phyloP scores from a whole-genome alignment of 2,888 invertebrate species.

The Cataglyphis rosenhaueri region DNA sequence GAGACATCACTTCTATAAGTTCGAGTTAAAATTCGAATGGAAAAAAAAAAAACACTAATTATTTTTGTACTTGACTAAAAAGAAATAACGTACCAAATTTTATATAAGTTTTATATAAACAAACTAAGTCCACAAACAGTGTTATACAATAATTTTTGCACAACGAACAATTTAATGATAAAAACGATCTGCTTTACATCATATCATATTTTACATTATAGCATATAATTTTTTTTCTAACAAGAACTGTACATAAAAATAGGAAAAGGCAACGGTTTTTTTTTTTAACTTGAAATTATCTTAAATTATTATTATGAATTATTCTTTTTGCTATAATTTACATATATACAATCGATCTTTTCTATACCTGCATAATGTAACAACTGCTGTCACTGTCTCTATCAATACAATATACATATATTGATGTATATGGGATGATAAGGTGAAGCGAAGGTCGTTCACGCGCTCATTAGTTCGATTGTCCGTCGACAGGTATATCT shows the following conservation, averaged over 20 bases:
- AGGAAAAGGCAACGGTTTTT: neutral
- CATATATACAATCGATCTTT: neutral
- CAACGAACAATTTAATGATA: neutral
- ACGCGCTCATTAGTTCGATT: slow-evolving; percentile 41
- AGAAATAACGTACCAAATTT: neutral
- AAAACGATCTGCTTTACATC: neutral
- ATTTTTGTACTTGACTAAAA: neutral
- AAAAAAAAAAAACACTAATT: neutral
- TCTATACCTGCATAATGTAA: neutral
- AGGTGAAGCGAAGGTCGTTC: slow-evolving; percentile 1
- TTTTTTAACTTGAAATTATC: neutral
- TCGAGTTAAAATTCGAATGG: neutral
- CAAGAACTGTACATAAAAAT: neutral
- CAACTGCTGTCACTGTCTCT: neutral
- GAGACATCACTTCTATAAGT: neutral
- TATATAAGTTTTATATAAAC: neutral
- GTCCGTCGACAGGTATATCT: slow-evolving; percentile 40
- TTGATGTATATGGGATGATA: slow-evolving; percentile 14
- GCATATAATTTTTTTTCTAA: neutral
- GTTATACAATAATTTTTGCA: neutral
- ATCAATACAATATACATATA: neutral
- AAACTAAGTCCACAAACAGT: neutral
- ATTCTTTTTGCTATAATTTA: neutral
- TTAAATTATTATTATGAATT: neutral
- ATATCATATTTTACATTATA: too few species aligned